These are phyloP conservation scores for Drusus annulatus DNA, from an alignment of 1,140 invertebrate species.

Conservation along the genomic window DNA sequence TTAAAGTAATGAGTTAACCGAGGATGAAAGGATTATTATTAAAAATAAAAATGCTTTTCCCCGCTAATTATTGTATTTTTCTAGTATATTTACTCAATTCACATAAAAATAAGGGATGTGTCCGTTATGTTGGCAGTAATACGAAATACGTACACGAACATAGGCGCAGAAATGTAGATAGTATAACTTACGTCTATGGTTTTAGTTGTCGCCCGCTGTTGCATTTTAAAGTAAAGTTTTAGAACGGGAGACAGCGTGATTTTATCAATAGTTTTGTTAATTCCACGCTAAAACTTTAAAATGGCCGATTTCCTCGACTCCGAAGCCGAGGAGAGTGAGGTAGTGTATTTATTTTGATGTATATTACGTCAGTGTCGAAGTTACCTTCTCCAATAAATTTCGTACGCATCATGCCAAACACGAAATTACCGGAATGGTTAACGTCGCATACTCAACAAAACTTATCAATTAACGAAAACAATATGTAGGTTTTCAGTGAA, in stretches of 20 bases:
- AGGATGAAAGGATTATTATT: no score
- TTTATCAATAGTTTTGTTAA: conserved; percentile 19
- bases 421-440: background rate
- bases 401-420: conserved; percentile 36
- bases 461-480: no score
- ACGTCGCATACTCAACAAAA: no score
- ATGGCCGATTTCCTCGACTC: conserved; percentile 88
- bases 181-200: conserved; percentile 11
- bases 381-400: conserved; percentile 29
- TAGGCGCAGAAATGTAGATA: background rate
- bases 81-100: no score
- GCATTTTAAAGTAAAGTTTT: conserved; percentile 43
- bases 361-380: conserved; percentile 25
- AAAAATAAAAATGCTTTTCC: no score
- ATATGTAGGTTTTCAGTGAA: no score
- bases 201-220: conserved; percentile 40
- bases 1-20: no score
- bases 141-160: no score
- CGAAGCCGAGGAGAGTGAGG: conserved; percentile 88
- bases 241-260: conserved; percentile 16
- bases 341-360: conserved; percentile 64
- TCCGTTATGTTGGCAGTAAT: no score
- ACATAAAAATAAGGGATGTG: no score
- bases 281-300: background rate
- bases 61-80: no score